Base-by-base conservation (phyloP, 2,888 invertebrate genomes). In the Ypsolopha scabrella region DNA sequence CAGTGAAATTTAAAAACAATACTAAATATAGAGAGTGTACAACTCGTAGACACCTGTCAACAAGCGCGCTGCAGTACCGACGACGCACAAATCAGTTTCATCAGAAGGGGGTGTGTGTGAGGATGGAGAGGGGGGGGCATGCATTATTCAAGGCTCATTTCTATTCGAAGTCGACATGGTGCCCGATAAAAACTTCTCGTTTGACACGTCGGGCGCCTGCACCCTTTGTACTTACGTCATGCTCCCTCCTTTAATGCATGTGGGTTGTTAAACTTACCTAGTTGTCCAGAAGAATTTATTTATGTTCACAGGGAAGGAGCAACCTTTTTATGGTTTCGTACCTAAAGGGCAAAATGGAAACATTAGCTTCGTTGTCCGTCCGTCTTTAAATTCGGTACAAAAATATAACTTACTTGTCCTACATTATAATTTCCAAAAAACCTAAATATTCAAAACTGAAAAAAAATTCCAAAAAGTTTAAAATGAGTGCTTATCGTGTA, bases 121-220 rank as follows among this genome's bases (percentile, higher is more conserved):
- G n/a, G n/a, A n/a, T n/a, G 67, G 65, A 65, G 68, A 62, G 67
- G 58, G 62, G 62, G 66, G 63, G 65, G 62, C 70, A 82, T 86
- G 81, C 81, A 85, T 86, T 82, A 85, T 86, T 83, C 85, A 86
- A 74, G 67, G 63, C 80, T 82, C 82, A 83, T 85, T 50, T 76
- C 82, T 82, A 85, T 85, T 82, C 85, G 79, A 80, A 80, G 79
- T 60, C 75, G 80, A 79, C 83, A 80, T 71, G 73, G 76, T 72
- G 76, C 66, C 74, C 75, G 83, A 85, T 86, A 86, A 85, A 85
- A 86, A 86, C 72, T 85, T 83, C 80, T 80, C 77, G 82, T 81
- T 80, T 80, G 86, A 85, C 86, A 82, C 82, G 73, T 80, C 69
- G 73, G 73, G 80, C 82, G 81, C 80, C 72, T 79, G 77, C 80